phyloP scores from a whole-genome alignment of 2,797 vertebrate species.

The Sandelia bainsii region DNA sequence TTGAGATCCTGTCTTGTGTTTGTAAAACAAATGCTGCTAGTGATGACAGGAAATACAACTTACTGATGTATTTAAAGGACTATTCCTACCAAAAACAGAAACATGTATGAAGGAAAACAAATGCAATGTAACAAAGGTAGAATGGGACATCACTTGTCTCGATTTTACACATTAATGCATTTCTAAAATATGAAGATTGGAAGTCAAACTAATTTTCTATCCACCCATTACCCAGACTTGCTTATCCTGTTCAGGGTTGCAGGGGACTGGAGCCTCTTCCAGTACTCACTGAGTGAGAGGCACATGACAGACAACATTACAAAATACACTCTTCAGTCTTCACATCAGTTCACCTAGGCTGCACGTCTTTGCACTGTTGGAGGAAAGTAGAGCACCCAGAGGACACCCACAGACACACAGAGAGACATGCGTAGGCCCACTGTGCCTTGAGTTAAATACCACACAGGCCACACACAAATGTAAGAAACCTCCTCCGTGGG shows the following conservation, averaged over 20 bases:
- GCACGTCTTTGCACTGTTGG: background rate
- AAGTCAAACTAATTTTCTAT: background rate
- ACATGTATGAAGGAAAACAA: too few species aligned
- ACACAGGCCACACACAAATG: too few species aligned
- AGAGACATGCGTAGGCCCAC: background rate
- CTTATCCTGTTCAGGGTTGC: background rate
- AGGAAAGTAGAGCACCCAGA: background rate
- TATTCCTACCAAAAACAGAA: too few species aligned
- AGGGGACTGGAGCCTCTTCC: background rate
- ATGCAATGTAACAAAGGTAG: too few species aligned
- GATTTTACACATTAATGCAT: background rate
- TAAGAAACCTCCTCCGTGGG: too few species aligned
- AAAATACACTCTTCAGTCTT: background rate
- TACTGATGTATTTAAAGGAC: too few species aligned
- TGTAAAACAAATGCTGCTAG: background rate
- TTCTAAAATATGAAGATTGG: background rate
- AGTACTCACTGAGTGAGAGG: background rate
- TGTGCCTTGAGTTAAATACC: too few species aligned
- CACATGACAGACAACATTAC: background rate
- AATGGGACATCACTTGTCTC: too few species aligned
- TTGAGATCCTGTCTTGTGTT: background rate
- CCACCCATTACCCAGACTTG: background rate
- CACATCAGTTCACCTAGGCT: background rate
- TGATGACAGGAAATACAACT: too few species aligned
- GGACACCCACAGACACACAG: background rate